Evolutionary conservation across 2,888 invertebrate species (phyloP).

Genomic region (Euzetes globulus): DNA sequence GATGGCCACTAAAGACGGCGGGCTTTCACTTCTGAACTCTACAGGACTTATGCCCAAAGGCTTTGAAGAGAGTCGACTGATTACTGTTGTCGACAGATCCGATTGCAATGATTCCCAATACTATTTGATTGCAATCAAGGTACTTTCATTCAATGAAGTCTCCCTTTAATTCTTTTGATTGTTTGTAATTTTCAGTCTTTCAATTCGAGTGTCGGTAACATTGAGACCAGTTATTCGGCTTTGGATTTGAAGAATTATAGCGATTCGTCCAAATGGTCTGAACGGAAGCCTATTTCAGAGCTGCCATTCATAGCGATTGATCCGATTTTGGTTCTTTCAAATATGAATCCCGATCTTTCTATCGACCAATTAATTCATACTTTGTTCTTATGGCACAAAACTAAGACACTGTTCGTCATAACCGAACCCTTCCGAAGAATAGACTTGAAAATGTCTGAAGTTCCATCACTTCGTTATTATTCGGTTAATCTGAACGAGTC

Average conservation of each 20-base stretch:
- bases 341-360: neutral
- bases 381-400: neutral
- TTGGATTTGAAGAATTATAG: neutral
- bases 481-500: neutral
- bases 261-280: neutral
- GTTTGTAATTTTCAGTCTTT: no score
- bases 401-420: neutral
- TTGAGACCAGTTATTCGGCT: neutral
- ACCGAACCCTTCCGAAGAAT: neutral
- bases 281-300: neutral
- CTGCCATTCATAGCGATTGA: neutral
- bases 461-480: neutral
- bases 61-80: neutral
- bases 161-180: no score
- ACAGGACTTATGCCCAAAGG: neutral
- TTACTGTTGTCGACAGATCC: neutral
- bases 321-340: neutral
- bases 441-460: neutral
- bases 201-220: no score
- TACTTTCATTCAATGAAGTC: no score
- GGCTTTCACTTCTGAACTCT: neutral
- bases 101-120: neutral
- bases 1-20: neutral
- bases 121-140: neutral
- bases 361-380: neutral